phyloP scores from a whole-genome alignment of 1,140 invertebrate genomes.

The Tetragnatha versicolor region DNA sequence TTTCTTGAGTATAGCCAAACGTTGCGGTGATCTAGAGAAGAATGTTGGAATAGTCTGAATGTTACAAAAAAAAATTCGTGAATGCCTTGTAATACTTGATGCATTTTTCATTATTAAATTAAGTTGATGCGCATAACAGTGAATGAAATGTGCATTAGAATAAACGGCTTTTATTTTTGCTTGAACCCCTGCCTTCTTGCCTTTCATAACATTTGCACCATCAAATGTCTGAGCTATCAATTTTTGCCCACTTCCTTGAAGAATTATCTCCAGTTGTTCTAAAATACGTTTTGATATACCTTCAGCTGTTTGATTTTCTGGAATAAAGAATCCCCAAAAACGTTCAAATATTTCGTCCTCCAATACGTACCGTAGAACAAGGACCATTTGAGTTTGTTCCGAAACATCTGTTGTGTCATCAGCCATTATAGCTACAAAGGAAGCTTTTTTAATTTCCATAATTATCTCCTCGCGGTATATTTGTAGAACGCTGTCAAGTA shows the following conservation, averaged over 20 bases:
- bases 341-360: too few relatives aligned
- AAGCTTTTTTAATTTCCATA: slow-evolving; percentile 48
- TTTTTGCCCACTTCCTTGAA: not conserved
- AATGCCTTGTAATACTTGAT: not conserved
- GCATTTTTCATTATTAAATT: not conserved
- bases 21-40: not conserved
- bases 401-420: too few relatives aligned
- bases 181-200: not conserved
- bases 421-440: too few relatives aligned
- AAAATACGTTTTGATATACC: not conserved
- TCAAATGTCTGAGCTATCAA: too few relatives aligned
- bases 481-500: slow-evolving; percentile 43
- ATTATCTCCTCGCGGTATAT: slow-evolving; percentile 58
- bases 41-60: not conserved
- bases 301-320: too few relatives aligned
- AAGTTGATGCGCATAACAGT: not conserved
- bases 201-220: not conserved
- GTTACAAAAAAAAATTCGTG: too few relatives aligned
- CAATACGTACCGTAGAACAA: too few relatives aligned
- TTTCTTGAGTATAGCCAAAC: not conserved
- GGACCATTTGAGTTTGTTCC: too few relatives aligned
- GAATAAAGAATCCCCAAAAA: not conserved
- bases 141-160: too few relatives aligned
- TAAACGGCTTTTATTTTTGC: not conserved
- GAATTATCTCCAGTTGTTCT: not conserved